These are phyloP conservation scores for Agapornis canus DNA, from an alignment of 2,797 vertebrate species.

Conservation along the genomic window DNA sequence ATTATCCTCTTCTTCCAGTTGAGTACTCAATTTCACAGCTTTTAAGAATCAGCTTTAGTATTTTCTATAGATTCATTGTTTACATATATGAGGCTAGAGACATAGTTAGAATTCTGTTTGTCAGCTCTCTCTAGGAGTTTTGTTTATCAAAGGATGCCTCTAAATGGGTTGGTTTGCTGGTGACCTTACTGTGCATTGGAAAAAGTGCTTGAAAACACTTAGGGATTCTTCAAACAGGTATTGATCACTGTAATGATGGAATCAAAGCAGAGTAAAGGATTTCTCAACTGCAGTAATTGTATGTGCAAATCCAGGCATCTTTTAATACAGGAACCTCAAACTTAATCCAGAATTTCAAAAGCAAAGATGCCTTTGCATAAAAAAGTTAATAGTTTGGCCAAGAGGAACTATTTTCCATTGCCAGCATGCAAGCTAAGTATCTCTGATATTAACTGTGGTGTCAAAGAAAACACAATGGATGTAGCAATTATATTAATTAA, in stretches of 20 bases:
- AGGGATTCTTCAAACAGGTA: neutral
- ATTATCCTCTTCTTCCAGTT: neutral
- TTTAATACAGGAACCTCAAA: neutral
- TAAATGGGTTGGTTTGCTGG: neutral
- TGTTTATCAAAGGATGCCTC: neutral
- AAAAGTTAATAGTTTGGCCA: neutral
- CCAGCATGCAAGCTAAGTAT: neutral
- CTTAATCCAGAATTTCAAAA: neutral
- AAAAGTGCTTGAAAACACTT: neutral
- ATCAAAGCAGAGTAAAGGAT: neutral
- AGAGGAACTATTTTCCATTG: neutral
- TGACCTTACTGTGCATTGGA: neutral
- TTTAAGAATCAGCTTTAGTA: neutral
- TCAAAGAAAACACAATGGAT: neutral
- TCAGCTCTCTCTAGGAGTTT: neutral
- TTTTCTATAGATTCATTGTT: neutral
- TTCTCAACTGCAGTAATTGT: neutral
- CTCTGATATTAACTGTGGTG: neutral
- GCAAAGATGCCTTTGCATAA: neutral
- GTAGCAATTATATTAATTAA: neutral
- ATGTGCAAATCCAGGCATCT: neutral
- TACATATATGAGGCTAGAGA: neutral
- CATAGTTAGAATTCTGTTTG: neutral
- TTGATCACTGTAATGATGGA: neutral
- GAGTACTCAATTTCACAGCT: neutral